Evolutionary conservation across 2,797 vertebrate genomes (phyloP).

Genomic region (Girardinus metallicus): DNA sequence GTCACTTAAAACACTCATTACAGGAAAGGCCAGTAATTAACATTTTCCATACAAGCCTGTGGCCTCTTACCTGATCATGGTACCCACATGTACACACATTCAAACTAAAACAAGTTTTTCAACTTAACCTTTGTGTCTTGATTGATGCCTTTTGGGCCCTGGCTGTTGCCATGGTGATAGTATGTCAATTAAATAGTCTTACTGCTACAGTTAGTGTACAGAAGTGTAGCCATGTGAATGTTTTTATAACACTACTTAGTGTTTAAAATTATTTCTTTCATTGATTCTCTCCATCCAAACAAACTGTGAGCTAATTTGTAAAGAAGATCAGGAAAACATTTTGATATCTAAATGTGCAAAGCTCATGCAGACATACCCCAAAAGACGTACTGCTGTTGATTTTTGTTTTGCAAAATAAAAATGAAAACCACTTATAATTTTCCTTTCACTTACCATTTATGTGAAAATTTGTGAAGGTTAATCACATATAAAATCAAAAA

Average conservation of each 20-base stretch:
- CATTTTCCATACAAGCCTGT: constrained; percentile 43
- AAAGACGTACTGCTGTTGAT: background rate
- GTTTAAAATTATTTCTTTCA: constrained; percentile 5
- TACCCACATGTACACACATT: constrained; percentile 12
- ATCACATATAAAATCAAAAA: background rate
- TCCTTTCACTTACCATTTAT: background rate
- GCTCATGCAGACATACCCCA: background rate
- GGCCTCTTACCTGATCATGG: constrained; percentile 18
- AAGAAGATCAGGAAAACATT: background rate
- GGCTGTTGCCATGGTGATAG: constrained; percentile 11
- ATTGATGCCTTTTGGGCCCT: background rate
- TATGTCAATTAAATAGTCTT: background rate
- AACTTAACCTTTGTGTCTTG: background rate
- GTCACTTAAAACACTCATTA: constrained; percentile 66
- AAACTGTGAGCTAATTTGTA: background rate
- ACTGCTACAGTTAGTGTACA: background rate
- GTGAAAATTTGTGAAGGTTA: background rate
- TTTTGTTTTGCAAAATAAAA: background rate
- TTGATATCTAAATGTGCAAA: background rate
- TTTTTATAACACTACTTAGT: constrained; percentile 1
- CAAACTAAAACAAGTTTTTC: constrained; percentile 12
- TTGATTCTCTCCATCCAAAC: background rate
- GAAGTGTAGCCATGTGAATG: background rate
- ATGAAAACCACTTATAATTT: background rate
- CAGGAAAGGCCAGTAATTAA: constrained; percentile 55